Conservation (phyloP, 2,888 invertebrate species). For the Pollenia griseotomentosa region DNA sequence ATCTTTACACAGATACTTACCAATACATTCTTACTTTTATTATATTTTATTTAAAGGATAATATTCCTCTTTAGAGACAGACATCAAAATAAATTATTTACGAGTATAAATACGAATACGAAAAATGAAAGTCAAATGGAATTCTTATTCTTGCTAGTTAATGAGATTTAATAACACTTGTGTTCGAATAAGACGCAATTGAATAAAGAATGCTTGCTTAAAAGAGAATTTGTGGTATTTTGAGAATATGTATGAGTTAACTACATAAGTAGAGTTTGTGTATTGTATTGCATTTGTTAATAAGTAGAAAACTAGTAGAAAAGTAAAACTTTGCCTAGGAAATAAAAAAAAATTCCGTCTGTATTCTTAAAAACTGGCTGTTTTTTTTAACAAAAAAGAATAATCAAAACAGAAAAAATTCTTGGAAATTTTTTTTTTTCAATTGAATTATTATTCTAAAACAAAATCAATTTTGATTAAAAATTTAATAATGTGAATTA, state of each 20-base stretch:
- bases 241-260: background rate
- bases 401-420: too few species aligned
- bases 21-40: background rate
- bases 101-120: constrained; percentile 43
- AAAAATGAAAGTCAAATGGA: constrained; percentile 64
- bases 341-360: too few species aligned
- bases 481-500: too few species aligned
- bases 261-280: too few species aligned
- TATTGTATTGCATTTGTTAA: too few species aligned
- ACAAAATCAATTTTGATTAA: too few species aligned
- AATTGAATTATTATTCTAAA: too few species aligned
- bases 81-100: constrained; percentile 66
- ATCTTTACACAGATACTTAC: constrained; percentile 10
- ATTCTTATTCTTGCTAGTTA: constrained; percentile 59
- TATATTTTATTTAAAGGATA: constrained; percentile 54
- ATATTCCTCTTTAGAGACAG: constrained; percentile 57
- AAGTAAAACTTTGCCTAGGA: too few species aligned
- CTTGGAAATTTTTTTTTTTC: too few species aligned
- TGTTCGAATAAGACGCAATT: background rate
- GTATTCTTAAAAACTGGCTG: too few species aligned
- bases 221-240: background rate
- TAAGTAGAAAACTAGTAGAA: too few species aligned
- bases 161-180: constrained; percentile 67
- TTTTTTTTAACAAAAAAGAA: too few species aligned
- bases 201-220: constrained; percentile 3